Percentiles rank a stretch among this genome's conserved stretches.
Evolutionary conservation across 2,113 vertebrate species (phyloP).

Genomic region (Acrocephalus arundinaceus): DNA sequence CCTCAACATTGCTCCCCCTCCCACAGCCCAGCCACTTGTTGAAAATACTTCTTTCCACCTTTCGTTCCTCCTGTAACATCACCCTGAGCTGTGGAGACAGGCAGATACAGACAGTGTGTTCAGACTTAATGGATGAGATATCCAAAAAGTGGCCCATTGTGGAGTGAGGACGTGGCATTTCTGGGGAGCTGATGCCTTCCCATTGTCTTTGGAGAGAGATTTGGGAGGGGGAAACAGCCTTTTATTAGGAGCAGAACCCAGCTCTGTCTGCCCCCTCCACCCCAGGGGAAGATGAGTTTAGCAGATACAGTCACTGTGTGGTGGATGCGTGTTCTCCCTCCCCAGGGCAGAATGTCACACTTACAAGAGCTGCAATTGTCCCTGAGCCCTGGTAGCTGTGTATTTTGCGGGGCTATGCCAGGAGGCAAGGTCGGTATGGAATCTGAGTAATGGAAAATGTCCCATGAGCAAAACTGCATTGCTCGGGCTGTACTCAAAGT

Average conservation of each 20-base stretch:
- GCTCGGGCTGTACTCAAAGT: background rate
- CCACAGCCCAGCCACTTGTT: fast-evolving
- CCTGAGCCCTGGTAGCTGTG: background rate
- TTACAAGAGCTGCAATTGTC: background rate
- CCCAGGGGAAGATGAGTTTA: background rate
- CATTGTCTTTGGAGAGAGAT: background rate
- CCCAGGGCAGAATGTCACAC: background rate
- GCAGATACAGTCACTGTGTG: background rate
- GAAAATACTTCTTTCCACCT: fast-evolving
- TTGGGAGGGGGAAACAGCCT: background rate
- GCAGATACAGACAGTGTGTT: fast-evolving
- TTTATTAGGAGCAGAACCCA: background rate
- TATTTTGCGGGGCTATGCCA: background rate
- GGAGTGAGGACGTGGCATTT: background rate
- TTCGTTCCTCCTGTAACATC: fast-evolving
- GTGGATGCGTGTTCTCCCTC: background rate
- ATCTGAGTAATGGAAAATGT: background rate
- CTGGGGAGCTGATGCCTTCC: background rate
- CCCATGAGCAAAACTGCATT: background rate
- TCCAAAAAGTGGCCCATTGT: background rate
- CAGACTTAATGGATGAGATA: background rate
- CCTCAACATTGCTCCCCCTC: background rate
- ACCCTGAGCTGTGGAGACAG: background rate
- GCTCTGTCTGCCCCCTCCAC: background rate
- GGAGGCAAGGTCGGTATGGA: background rate